Evolutionary conservation across 1,140 invertebrate species (phyloP).

Genomic region (Helicoverpa armigera): DNA sequence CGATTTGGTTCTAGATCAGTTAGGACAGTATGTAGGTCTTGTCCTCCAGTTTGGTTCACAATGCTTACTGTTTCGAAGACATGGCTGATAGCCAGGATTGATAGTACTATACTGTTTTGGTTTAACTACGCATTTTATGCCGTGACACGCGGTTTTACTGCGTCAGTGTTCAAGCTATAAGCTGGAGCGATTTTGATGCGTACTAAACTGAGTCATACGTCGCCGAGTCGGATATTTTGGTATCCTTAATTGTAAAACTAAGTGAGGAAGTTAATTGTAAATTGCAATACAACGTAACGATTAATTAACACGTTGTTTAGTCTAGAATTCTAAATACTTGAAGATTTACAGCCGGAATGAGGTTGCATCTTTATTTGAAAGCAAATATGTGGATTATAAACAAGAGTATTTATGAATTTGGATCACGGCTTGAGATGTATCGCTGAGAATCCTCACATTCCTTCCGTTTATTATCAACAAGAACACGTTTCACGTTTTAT

Average conservation of each 20-base stretch:
- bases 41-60: slow-evolving; percentile 12
- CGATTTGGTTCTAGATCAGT: neutral
- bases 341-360: slow-evolving; percentile 19
- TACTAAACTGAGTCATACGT: no score
- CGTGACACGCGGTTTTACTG: neutral
- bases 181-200: slow-evolving; percentile 22
- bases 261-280: neutral
- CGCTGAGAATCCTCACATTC: slow-evolving; percentile 2
- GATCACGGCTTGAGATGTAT: slow-evolving; percentile 28
- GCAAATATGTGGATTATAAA: slow-evolving; percentile 29
- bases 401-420: slow-evolving; percentile 30
- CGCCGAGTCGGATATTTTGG: no score
- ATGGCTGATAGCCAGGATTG: slow-evolving; percentile 47
- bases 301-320: slow-evolving; percentile 2
- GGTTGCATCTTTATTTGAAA: slow-evolving; percentile 30
- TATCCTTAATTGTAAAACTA: neutral
- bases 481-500: slow-evolving; percentile 7
- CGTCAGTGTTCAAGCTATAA: neutral
- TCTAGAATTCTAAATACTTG: slow-evolving; percentile 4
- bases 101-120: slow-evolving; percentile 43
- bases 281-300: slow-evolving; percentile 24
- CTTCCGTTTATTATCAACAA: slow-evolving; percentile 32
- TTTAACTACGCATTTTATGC: neutral
- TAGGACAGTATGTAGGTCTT: neutral
- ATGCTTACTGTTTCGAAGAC: slow-evolving; percentile 39